A percentile compares a stretch with the other conserved stretches of the same genome.
phyloP scores from a whole-genome alignment of 2,888 invertebrate genomes.

The Tupiocoris notatus region DNA sequence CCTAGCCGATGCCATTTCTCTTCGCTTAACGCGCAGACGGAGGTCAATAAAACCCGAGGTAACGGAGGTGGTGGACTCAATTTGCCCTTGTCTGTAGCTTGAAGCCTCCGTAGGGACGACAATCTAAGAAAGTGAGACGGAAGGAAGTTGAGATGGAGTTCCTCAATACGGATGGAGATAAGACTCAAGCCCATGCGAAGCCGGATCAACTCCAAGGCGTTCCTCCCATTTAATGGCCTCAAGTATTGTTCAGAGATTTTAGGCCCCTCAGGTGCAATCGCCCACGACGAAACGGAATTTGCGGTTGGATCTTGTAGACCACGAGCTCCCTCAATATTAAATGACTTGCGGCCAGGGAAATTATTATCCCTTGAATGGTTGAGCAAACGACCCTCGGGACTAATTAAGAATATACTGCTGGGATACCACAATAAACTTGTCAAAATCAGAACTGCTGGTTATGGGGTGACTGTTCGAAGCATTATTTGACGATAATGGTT shows the following conservation, averaged over 20 bases:
- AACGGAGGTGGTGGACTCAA: not conserved
- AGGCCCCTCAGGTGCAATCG: slow-evolving; percentile 10
- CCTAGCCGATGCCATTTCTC: not conserved
- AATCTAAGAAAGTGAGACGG: not conserved
- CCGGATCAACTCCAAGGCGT: not conserved
- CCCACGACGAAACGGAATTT: not conserved
- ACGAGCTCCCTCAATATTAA: not conserved
- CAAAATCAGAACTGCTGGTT: not conserved
- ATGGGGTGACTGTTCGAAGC: too few species aligned
- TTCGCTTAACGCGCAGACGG: not conserved
- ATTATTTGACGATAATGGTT: too few species aligned
- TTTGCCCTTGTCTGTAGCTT: not conserved
- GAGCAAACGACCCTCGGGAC: not conserved
- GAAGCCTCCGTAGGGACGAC: not conserved
- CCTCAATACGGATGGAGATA: not conserved
- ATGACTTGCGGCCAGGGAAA: not conserved
- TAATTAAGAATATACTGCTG: not conserved
- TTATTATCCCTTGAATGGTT: not conserved
- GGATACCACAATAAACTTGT: not conserved
- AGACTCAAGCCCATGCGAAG: not conserved
- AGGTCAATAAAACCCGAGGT: not conserved
- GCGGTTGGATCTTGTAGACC: not conserved
- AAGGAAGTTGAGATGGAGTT: not conserved
- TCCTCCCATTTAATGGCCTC: slow-evolving; percentile 28
- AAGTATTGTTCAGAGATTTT: slow-evolving; percentile 34